Base-by-base conservation (phyloP, 1,140 invertebrate genomes). In the Hyles euphorbiae region DNA sequence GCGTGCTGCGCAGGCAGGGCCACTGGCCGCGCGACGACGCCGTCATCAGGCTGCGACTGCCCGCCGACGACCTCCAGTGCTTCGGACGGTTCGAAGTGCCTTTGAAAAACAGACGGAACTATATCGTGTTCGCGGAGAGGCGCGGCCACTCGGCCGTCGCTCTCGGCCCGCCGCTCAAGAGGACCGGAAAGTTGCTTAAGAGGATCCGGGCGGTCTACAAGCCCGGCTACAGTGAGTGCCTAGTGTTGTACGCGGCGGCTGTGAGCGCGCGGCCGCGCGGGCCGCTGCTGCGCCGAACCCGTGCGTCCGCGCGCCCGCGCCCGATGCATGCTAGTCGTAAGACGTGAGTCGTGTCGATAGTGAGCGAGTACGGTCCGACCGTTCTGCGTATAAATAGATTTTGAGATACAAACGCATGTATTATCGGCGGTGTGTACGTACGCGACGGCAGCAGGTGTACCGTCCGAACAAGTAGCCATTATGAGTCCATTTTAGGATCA, bases 401-500 rank as follows among this genome's bases (percentile, higher is more conserved):
- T 75, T 63, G 63, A 78, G 63, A 71, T 76, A 78, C 80, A 78
- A 80, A 81, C 78, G 78, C 67, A 73, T 67, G 61, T 55, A 68
- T 22, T 22, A 22, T 47, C 46, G 12, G 10, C 46, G 5, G 46
- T 11, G 46, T 47, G 22, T 22, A 22, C 22, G 10, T 12, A 2
- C 6, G 43, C 53, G 22, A n/a, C 34, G 55, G 59, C 51, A 72
- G 82, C 82, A 86, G 83, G 83, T 86, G 83, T 80, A 84, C 80
- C 63, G 74, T 67, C 67, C 67, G 63, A 87, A 86, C 83, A 78
- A 87, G 83, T 83, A 75, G 77, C 78, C 67, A 86, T 86, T 87
- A 82, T 77, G 78, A 82, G 72, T 78, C 81, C 83, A 86, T 87
- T 87, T 86, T 87, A 84, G 83, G 82, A 73, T 67, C 73, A 76